Conservation (phyloP, 2,797 vertebrate genomes). For the Synaphobranchus kaupii region DNA sequence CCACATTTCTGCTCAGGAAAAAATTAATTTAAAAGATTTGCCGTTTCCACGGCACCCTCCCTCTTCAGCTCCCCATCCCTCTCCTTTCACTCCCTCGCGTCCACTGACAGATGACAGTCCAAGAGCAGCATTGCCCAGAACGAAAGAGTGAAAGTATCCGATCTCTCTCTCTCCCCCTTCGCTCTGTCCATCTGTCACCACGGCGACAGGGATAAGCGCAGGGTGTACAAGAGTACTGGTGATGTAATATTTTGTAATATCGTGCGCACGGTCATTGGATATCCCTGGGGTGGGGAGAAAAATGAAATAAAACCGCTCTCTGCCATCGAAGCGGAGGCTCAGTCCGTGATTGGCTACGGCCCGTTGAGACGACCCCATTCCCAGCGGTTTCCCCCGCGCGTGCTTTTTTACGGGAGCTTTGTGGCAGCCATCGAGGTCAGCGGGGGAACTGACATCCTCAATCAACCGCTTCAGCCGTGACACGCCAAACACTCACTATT, state of each 20-base stretch:
- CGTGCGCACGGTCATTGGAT: background rate
- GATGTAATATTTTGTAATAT: slow-evolving; percentile 25
- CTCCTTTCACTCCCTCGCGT: background rate
- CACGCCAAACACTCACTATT: background rate
- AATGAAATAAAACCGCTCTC: background rate
- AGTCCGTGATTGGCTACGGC: slow-evolving; percentile 9
- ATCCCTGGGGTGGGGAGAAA: background rate
- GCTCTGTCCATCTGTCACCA: background rate
- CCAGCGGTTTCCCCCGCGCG: background rate
- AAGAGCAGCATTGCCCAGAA: background rate
- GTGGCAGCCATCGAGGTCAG: background rate
- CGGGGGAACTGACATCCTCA: background rate
- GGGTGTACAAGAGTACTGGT: background rate
- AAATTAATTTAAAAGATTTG: too few relatives aligned
- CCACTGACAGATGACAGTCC: background rate
- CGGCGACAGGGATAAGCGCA: background rate
- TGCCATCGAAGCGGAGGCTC: background rate
- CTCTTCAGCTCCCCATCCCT: background rate
- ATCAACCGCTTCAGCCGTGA: background rate
- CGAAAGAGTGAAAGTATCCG: slow-evolving; percentile 7
- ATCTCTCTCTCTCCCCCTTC: background rate
- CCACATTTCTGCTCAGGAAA: background rate
- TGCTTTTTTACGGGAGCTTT: background rate
- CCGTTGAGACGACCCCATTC: slow-evolving; percentile 21
- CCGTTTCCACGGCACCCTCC: background rate